Conservation (phyloP, 1,140 invertebrate genomes). For the Steinernema khuongi region DNA sequence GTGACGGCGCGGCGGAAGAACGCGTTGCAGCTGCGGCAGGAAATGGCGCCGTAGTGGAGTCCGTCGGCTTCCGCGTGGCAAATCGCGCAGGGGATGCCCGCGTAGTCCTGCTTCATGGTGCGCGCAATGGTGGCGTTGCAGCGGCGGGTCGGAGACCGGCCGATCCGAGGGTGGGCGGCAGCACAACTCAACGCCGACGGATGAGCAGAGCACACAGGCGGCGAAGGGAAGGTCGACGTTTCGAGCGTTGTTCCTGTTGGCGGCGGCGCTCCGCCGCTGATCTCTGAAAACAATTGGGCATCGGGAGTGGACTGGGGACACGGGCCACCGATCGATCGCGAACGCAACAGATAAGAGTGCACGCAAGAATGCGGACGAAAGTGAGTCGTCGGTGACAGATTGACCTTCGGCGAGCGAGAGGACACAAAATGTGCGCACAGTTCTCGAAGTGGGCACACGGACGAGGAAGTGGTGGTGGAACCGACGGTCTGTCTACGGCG, state of each 20-base stretch:
- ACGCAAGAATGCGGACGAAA: too few relatives aligned
- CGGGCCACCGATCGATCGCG: too few relatives aligned
- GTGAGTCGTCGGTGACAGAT: too few relatives aligned
- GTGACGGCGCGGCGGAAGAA: constrained; percentile 34
- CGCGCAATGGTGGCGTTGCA: not conserved
- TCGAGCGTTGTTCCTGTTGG: too few relatives aligned
- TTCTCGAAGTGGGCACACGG: too few relatives aligned
- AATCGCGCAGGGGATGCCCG: constrained; percentile 14
- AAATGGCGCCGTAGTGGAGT: constrained; percentile 35
- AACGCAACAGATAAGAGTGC: too few relatives aligned
- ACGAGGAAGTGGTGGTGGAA: too few relatives aligned
- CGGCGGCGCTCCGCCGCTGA: not conserved
- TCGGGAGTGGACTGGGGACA: too few relatives aligned
- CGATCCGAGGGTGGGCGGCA: not conserved
- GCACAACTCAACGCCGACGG: not conserved
- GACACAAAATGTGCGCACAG: too few relatives aligned
- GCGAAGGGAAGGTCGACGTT: not conserved
- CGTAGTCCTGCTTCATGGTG: constrained; percentile 22
- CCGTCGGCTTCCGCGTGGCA: constrained; percentile 30
- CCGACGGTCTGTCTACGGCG: too few relatives aligned
- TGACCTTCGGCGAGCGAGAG: too few relatives aligned
- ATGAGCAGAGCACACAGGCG: constrained; percentile 1
- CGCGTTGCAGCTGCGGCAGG: constrained; percentile 33
- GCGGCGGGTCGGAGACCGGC: not conserved
- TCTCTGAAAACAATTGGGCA: constrained; percentile 16